Percentiles rank a stretch among this genome's conserved stretches.
phyloP scores from a whole-genome alignment of 2,888 invertebrate genomes.

The Rhodophaea formosa region DNA sequence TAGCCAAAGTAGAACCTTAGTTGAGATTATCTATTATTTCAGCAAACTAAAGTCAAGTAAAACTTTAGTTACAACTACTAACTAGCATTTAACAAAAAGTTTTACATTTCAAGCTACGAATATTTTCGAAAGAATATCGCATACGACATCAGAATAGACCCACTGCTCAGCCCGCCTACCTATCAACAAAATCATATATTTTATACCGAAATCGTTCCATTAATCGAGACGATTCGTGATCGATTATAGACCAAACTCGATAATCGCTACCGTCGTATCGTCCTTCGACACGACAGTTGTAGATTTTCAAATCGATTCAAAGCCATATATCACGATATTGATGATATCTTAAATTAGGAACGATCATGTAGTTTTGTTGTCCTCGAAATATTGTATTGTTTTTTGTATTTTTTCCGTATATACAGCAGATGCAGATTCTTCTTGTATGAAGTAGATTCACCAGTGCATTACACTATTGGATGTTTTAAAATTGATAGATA shows the following conservation, averaged over 20 bases:
- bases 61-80: no score
- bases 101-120: no score
- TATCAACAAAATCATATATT: slow-evolving; percentile 25
- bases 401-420: neutral
- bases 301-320: slow-evolving; percentile 12
- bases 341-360: neutral
- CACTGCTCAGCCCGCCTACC: slow-evolving; percentile 24
- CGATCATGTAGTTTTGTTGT: neutral
- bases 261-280: slow-evolving; percentile 24
- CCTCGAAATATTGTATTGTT: neutral
- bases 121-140: no score
- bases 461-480: no score
- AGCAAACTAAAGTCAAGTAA: no score
- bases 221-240: slow-evolving; percentile 29
- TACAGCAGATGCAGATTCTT: no score
- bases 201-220: slow-evolving; percentile 30
- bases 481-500: no score
- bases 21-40: no score
- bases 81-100: no score
- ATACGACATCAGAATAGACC: slow-evolving; percentile 3
- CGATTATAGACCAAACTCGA: slow-evolving; percentile 23
- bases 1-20: no score
- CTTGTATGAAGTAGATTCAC: no score
- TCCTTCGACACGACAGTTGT: slow-evolving; percentile 23
- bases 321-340: slow-evolving; percentile 5